phyloP scores from a whole-genome alignment of 2,888 invertebrate genomes.

The Tipula unca region DNA sequence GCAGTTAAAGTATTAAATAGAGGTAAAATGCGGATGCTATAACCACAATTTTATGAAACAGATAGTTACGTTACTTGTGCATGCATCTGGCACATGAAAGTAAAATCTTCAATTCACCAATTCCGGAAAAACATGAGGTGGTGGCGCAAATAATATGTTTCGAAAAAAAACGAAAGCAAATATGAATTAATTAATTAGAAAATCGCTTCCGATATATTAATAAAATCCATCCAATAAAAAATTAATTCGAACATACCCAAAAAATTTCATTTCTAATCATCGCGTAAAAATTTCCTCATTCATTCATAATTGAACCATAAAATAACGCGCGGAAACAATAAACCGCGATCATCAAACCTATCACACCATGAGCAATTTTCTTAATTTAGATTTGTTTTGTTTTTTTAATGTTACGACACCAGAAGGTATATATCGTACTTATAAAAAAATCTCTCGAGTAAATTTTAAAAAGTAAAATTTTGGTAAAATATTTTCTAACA shows the following conservation, averaged over 20 bases:
- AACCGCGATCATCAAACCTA: background rate
- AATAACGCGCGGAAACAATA: background rate
- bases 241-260: too few relatives aligned
- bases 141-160: too few relatives aligned
- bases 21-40: too few relatives aligned
- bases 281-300: background rate
- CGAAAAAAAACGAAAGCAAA: too few relatives aligned
- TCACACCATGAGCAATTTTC: background rate
- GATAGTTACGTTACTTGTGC: too few relatives aligned
- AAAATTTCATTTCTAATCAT: background rate
- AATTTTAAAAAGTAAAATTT: background rate
- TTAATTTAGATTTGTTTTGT: background rate
- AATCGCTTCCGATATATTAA: background rate
- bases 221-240: too few relatives aligned
- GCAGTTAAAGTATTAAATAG: too few relatives aligned
- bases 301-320: background rate
- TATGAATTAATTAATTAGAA: background rate
- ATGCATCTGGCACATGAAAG: too few relatives aligned
- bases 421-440: background rate
- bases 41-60: too few relatives aligned
- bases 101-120: too few relatives aligned
- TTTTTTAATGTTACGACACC: background rate
- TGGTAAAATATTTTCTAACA: background rate
- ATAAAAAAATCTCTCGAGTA: background rate
- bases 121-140: too few relatives aligned